phyloP scores from a whole-genome alignment of 2,797 vertebrate genomes.

The Eupleurogrammus muticus region DNA sequence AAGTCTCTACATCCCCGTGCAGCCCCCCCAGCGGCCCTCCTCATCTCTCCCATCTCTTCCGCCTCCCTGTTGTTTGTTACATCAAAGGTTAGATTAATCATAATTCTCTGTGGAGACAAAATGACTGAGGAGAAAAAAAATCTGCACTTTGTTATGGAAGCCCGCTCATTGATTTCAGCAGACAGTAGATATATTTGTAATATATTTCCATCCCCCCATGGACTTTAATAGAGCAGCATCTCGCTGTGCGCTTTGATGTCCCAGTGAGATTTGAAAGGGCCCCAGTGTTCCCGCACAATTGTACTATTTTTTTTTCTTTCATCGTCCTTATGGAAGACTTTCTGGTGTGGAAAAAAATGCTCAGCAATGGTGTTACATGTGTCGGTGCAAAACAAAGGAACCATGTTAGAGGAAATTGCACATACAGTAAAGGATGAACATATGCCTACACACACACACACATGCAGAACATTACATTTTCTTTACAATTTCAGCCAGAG shows the following conservation, averaged over 20 bases:
- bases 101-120: constrained; percentile 54
- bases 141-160: constrained; percentile 58
- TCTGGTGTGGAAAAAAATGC: constrained; percentile 6
- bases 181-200: constrained; percentile 56
- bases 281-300: constrained; percentile 60
- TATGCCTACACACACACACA: neutral
- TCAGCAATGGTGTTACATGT: constrained; percentile 34
- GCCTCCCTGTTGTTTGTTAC: constrained; percentile 65
- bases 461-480: constrained; percentile 13
- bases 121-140: constrained; percentile 51
- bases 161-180: constrained; percentile 56
- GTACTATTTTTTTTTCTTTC: constrained; percentile 61
- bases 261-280: constrained; percentile 63
- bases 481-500: constrained; percentile 24
- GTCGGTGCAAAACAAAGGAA: constrained; percentile 26
- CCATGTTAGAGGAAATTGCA: constrained; percentile 13
- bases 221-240: constrained; percentile 62
- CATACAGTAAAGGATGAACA: constrained; percentile 6
- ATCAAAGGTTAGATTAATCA: constrained; percentile 75
- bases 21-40: constrained; percentile 30
- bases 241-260: constrained; percentile 72
- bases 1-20: constrained; percentile 53
- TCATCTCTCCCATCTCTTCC: constrained; percentile 49
- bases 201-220: constrained; percentile 66
- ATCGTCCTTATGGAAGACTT: constrained; percentile 49